Evolutionary conservation across 92 coral and sea anemone genomes (phyloP).

Genomic region (Zoanthus sansibaricus): DNA sequence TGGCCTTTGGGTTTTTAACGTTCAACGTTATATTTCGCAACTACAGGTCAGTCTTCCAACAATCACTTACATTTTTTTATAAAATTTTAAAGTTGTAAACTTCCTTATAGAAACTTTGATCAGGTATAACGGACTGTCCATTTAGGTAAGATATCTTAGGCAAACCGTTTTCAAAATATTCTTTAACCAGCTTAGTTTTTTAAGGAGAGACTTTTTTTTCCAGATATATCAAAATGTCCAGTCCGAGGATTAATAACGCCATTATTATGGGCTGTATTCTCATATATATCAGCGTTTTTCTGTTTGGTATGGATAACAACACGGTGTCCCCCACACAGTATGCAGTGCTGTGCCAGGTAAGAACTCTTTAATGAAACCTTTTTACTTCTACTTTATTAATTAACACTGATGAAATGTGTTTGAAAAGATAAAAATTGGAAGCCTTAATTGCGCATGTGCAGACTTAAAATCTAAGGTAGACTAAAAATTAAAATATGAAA

Average conservation of each 20-base stretch:
- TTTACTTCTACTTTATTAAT: too few species aligned
- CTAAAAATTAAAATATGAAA: too few species aligned
- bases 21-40: slow-evolving; percentile 72
- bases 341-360: slow-evolving; percentile 66
- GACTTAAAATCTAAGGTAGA: too few species aligned
- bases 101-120: too few species aligned
- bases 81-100: too few species aligned
- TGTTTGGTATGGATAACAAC: slow-evolving; percentile 80
- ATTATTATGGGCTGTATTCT: slow-evolving; percentile 77
- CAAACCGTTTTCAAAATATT: too few species aligned
- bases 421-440: too few species aligned
- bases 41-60: slow-evolving; percentile 54
- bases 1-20: slow-evolving; percentile 65
- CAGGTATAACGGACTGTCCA: not conserved
- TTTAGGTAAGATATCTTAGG: not conserved
- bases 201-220: not conserved
- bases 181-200: not conserved
- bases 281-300: slow-evolving; percentile 75
- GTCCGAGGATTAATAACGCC: slow-evolving; percentile 82
- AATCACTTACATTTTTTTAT: too few species aligned
- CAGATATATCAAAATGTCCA: slow-evolving; percentile 85
- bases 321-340: slow-evolving; percentile 51
- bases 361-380: not conserved
- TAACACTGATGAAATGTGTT: too few species aligned
- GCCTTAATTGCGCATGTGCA: too few species aligned